Percentiles rank a stretch among this genome's conserved stretches.
Conservation (phyloP, 2,797 vertebrate species). For the Crypturellus tataupa region DNA sequence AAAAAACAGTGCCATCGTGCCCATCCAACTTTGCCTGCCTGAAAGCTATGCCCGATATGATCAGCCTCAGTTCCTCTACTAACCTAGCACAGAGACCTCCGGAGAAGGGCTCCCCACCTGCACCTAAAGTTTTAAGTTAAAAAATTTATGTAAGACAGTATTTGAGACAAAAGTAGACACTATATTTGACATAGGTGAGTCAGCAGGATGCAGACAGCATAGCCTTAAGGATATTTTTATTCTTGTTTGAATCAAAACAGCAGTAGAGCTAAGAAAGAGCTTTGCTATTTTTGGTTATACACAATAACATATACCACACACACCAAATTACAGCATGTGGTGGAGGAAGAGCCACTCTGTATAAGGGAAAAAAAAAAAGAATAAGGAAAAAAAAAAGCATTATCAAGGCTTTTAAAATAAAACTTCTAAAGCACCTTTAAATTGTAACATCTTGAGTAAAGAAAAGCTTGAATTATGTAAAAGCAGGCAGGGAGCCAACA, state of each 20-base stretch:
- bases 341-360: constrained; percentile 18
- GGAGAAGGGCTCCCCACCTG: neutral
- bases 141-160: neutral
- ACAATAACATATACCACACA: neutral
- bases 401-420: constrained; percentile 72
- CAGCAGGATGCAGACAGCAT: neutral
- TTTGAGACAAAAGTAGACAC: neutral
- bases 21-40: neutral
- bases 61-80: neutral
- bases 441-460: constrained; percentile 78
- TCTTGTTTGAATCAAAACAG: constrained; percentile 27
- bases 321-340: neutral
- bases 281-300: neutral
- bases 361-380: neutral
- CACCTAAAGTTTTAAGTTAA: neutral
- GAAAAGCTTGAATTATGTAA: constrained; percentile 79
- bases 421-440: constrained; percentile 81
- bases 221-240: neutral
- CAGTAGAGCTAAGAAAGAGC: neutral
- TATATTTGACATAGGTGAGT: neutral
- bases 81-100: neutral
- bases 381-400: constrained; percentile 10
- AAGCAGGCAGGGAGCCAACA: constrained; percentile 79
- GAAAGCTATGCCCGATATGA: neutral
- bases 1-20: neutral